Percentiles rank a stretch among this genome's conserved stretches.
Conservation (phyloP, 2,888 invertebrate genomes). For the Volucella zonaria region DNA sequence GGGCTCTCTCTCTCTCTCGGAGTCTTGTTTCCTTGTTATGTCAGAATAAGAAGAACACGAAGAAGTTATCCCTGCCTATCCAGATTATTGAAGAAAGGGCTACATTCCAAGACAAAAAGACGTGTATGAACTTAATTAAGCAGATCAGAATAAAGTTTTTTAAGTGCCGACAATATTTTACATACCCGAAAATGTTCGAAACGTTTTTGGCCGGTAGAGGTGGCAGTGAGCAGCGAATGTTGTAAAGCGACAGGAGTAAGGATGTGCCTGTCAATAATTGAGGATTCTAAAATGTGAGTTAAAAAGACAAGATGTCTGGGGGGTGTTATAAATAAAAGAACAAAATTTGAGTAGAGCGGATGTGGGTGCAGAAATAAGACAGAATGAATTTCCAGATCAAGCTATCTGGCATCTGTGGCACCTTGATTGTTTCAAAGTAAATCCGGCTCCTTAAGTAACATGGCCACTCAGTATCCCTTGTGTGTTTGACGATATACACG, state of each 20-base stretch:
- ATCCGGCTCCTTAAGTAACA: too few species aligned
- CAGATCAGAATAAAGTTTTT: slow-evolving; percentile 66
- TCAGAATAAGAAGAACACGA: slow-evolving; percentile 18
- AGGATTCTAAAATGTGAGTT: slow-evolving; percentile 54
- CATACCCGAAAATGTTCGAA: slow-evolving; percentile 35
- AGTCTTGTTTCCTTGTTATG: slow-evolving; percentile 54
- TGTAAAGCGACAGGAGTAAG: slow-evolving; percentile 32
- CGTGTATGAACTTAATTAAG: slow-evolving; percentile 70
- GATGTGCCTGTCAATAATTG: slow-evolving; percentile 63
- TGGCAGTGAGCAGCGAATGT: neutral
- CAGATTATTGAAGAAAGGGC: slow-evolving; percentile 6
- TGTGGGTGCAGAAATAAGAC: too few species aligned
- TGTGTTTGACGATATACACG: too few species aligned
- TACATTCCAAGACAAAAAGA: slow-evolving; percentile 33
- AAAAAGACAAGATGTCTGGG: slow-evolving; percentile 60
- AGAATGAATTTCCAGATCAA: too few species aligned
- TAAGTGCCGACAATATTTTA: slow-evolving; percentile 61
- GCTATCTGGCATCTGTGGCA: too few species aligned
- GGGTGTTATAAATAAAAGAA: slow-evolving; percentile 25
- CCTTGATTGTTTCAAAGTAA: too few species aligned
- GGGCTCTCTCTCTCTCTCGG: slow-evolving; percentile 25
- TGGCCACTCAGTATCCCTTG: too few species aligned
- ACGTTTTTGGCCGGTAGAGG: neutral
- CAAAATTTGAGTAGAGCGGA: neutral
- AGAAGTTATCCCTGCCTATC: slow-evolving; percentile 32